A percentile compares a stretch with the other conserved stretches of the same genome.
These are phyloP conservation scores for Festucalex cinctus DNA, from an alignment of 2,113 vertebrate species.

Conservation along the genomic window DNA sequence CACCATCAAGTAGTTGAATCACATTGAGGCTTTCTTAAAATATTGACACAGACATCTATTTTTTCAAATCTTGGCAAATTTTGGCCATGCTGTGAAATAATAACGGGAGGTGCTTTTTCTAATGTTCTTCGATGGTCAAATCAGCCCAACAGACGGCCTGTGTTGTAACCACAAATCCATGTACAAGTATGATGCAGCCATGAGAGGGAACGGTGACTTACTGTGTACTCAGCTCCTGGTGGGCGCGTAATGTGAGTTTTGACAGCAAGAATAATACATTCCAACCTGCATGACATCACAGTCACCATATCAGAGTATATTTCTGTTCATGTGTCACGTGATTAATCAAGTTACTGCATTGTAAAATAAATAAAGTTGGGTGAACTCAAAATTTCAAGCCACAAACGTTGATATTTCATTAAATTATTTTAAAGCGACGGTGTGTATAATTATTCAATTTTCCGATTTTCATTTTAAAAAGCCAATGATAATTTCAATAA, in stretches of 20 bases:
- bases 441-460: too few species aligned
- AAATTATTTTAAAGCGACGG: too few species aligned
- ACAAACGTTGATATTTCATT: too few species aligned
- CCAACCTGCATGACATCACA: constrained; percentile 10
- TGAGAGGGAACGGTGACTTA: constrained; percentile 60
- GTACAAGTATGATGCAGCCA: constrained; percentile 33
- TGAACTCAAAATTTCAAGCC: too few species aligned
- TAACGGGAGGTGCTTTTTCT: constrained; percentile 60
- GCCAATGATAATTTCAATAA: too few species aligned
- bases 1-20: constrained; percentile 49
- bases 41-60: constrained; percentile 58
- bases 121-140: constrained; percentile 51
- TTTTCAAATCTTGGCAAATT: constrained; percentile 66
- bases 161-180: constrained; percentile 44
- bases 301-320: constrained; percentile 13
- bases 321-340: constrained; percentile 16
- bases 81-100: constrained; percentile 60
- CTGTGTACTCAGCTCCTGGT: constrained; percentile 14
- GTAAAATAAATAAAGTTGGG: too few species aligned
- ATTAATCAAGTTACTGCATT: constrained; percentile 13
- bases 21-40: constrained; percentile 66
- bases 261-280: constrained; percentile 27
- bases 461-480: too few species aligned
- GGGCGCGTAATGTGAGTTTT: constrained; percentile 11
- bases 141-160: constrained; percentile 40